Conservation (phyloP, 2,888 invertebrate genomes). For the Horisme vitalbata region DNA sequence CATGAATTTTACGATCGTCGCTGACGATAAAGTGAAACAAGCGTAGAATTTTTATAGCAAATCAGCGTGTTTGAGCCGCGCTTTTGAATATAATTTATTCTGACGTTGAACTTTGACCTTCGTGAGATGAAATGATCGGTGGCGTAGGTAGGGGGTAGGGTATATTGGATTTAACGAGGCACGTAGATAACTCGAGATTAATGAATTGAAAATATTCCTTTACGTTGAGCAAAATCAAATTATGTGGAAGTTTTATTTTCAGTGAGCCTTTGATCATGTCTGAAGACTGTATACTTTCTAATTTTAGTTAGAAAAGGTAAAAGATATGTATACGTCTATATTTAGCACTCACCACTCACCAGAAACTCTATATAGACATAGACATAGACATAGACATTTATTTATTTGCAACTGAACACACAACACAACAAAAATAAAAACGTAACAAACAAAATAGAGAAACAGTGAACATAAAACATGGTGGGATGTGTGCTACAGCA, state of each 20-base stretch:
- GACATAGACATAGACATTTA: too few species aligned
- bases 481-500: too few species aligned
- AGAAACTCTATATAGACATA: background rate
- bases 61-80: background rate
- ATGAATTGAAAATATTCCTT: background rate
- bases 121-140: constrained; percentile 17
- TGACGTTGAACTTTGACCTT: constrained; percentile 23
- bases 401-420: too few species aligned
- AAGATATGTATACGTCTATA: too few species aligned
- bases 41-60: constrained; percentile 3
- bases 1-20: constrained; percentile 28
- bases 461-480: too few species aligned
- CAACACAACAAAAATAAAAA: too few species aligned
- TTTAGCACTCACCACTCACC: too few species aligned
- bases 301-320: too few species aligned
- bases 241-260: background rate
- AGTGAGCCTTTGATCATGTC: too few species aligned
- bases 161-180: constrained; percentile 3
- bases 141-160: too few species aligned
- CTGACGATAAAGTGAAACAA: background rate
- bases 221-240: background rate
- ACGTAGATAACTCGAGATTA: constrained; percentile 1
- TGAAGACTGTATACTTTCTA: too few species aligned
- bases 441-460: too few species aligned
- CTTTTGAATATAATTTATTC: constrained; percentile 14